Base-by-base conservation (phyloP, 2,797 vertebrate genomes). In the Melanotaenia maccullochi region DNA sequence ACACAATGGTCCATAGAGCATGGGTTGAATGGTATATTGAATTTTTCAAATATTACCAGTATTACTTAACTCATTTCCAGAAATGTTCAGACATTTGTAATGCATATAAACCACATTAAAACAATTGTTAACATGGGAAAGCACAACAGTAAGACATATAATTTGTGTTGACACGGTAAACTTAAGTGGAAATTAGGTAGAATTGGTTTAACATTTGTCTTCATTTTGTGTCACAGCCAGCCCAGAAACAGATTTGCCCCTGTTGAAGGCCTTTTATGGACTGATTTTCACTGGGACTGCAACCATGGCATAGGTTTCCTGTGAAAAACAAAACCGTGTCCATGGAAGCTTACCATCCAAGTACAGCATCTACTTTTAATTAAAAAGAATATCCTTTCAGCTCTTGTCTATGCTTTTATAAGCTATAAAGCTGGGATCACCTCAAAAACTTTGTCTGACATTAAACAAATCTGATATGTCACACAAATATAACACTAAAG, bases 351-450 rank as follows among this genome's bases (percentile, higher is more conserved):
- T n/a, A 18, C 20, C 74, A 67, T 84, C 64, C 68, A 65, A 60
- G 35, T 74, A 63, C 66, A 71, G 60, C 67, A 71, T 90, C 79
- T 66, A 72, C 66, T 73, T 84, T 86, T 76, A 70, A 71, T 80
- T 78, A 61, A 40, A 68, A 54, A 56, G 22, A 65, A 59, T 56
- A 20, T 67, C 38, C 63, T 68, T 59, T 67, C 11, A 1, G 55
- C 51, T 75, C 58, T 52, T 0, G 68, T 22, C 57, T 16, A 60
- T 63, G 64, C 35, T 70, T 75, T 75, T 52, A 68, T 65, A 55
- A 66, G 66, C 56, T 52, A 54, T 51, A 69, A 63, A 63, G 54
- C 54, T 65, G 63, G 47, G 58, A 75, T 74, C 75, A 57, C 54
- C 67, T 85, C 59, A 5, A 44, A 9, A 20, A 51, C 65, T 73